Percentiles rank a stretch among this genome's conserved stretches.
phyloP scores from a whole-genome alignment of 2,113 vertebrate genomes.

The Neodon shergylaensis region DNA sequence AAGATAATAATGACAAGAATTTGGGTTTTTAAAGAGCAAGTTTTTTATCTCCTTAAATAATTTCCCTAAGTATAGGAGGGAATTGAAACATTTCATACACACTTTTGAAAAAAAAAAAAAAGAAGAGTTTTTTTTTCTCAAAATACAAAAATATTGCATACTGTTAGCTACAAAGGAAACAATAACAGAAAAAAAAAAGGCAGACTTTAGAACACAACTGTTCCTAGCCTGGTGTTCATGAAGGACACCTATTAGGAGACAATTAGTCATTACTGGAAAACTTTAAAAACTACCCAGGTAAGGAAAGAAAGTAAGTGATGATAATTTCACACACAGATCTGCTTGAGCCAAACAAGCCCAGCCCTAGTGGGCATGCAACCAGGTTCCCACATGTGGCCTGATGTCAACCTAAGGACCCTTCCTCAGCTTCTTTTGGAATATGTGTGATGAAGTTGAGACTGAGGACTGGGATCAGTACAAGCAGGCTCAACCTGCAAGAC shows the following conservation, averaged over 20 bases:
- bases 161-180: not conserved
- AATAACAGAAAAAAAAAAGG: not conserved
- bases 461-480: accelerated
- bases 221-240: not conserved
- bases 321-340: not conserved
- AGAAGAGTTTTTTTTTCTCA: not conserved
- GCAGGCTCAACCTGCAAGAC: not conserved
- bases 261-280: not conserved
- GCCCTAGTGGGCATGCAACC: not conserved
- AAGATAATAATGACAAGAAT: not conserved
- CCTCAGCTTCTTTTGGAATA: not conserved
- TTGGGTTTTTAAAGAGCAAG: not conserved
- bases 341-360: not conserved
- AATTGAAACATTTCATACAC: not conserved
- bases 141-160: not conserved
- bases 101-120: not conserved
- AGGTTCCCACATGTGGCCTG: not conserved
- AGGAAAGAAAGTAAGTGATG: not conserved
- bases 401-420: not conserved
- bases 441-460: accelerated
- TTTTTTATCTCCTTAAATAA: not conserved
- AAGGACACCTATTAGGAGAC: not conserved
- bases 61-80: not conserved
- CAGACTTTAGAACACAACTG: not conserved
- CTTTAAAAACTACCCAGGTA: not conserved